phyloP scores from a whole-genome alignment of 2,888 invertebrate genomes.

The Calliopum simillimum region DNA sequence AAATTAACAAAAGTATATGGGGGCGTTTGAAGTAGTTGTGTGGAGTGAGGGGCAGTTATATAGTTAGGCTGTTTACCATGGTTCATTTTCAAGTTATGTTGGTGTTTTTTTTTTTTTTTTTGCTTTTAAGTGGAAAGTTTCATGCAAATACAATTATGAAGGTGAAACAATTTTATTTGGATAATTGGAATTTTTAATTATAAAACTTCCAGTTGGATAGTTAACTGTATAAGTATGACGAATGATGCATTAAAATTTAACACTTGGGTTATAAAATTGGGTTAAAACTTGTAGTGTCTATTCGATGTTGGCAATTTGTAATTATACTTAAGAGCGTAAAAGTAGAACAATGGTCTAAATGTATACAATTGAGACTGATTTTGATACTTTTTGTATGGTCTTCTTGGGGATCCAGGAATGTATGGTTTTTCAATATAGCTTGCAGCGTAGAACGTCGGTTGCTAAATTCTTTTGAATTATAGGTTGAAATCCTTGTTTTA shows the following conservation, averaged over 20 bases:
- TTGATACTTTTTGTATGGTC: too few relatives aligned
- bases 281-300: too few relatives aligned
- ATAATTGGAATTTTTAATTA: slow-evolving; percentile 12
- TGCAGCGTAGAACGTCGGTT: too few relatives aligned
- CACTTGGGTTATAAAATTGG: too few relatives aligned
- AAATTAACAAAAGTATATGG: slow-evolving; percentile 44
- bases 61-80: neutral
- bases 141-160: slow-evolving; percentile 26
- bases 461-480: too few relatives aligned
- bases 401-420: too few relatives aligned
- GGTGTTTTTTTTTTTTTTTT: slow-evolving; percentile 4
- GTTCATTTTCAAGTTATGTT: slow-evolving; percentile 12
- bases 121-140: neutral
- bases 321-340: too few relatives aligned
- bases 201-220: neutral
- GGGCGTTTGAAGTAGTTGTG: slow-evolving; percentile 41
- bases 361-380: too few relatives aligned
- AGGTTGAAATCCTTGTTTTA: too few relatives aligned
- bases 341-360: too few relatives aligned
- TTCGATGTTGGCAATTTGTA: too few relatives aligned
- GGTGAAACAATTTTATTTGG: slow-evolving; percentile 18
- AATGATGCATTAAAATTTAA: slow-evolving; percentile 37
- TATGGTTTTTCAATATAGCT: too few relatives aligned
- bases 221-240: slow-evolving; percentile 30
- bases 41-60: slow-evolving; percentile 37